A percentile compares a stretch with the other conserved stretches of the same genome.
phyloP scores from a whole-genome alignment of 2,797 vertebrate genomes.

The Tolypeutes matacus region DNA sequence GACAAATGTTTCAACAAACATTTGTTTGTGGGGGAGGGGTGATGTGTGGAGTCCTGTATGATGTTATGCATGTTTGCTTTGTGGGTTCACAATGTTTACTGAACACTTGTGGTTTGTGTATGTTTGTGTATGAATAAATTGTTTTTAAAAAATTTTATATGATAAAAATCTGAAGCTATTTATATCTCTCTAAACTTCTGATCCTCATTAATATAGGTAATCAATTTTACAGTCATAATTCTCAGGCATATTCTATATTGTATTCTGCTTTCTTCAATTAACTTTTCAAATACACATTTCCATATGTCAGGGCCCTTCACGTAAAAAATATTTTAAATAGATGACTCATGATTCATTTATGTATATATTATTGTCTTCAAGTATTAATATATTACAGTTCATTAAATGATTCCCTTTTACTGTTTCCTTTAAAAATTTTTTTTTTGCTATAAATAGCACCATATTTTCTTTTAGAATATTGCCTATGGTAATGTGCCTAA shows the following conservation, averaged over 20 bases:
- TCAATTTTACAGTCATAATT: not conserved
- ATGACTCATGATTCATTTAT: not conserved
- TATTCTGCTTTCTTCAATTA: not conserved
- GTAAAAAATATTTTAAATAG: not conserved
- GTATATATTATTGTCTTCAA: not conserved
- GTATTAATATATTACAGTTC: too few relatives aligned
- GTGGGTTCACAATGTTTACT: too few relatives aligned
- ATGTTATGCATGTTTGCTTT: too few relatives aligned
- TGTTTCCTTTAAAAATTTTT: not conserved
- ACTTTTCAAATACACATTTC: not conserved
- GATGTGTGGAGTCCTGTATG: too few relatives aligned
- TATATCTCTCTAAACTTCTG: not conserved
- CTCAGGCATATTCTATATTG: not conserved
- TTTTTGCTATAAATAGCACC: not conserved
- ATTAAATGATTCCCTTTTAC: not conserved
- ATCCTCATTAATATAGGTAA: not conserved
- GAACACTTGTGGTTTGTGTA: too few relatives aligned
- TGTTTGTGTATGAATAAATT: too few relatives aligned
- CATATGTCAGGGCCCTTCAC: too few relatives aligned
- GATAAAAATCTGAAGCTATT: not conserved
- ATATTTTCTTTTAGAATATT: not conserved
- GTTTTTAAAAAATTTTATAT: not conserved
- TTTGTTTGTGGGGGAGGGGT: too few relatives aligned
- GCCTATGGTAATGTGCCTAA: not conserved
- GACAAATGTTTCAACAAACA: too few relatives aligned